A percentile compares a stretch with the other conserved stretches of the same genome.
phyloP scores from a whole-genome alignment of 2,888 invertebrate genomes.

The Dastarcus helophoroides region DNA sequence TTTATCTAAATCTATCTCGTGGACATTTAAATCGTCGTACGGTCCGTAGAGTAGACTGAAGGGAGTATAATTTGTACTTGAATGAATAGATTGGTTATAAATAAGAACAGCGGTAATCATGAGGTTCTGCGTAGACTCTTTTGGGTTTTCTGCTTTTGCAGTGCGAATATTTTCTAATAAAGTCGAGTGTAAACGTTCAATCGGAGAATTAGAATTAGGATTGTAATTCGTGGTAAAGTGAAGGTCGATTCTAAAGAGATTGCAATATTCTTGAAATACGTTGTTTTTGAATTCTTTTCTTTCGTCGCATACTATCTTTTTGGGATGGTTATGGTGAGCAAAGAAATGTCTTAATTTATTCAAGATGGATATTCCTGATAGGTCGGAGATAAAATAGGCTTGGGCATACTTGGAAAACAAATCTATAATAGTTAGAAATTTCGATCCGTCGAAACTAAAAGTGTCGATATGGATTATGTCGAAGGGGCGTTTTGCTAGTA shows the following conservation, averaged over 20 bases:
- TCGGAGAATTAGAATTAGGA: conserved; percentile 8
- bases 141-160: too few species aligned
- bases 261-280: too few species aligned
- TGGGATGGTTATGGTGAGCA: conserved; percentile 8
- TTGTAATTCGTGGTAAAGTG: conserved; percentile 10
- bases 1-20: conserved; percentile 15
- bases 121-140: too few species aligned
- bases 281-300: conserved; percentile 7
- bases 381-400: conserved; percentile 6
- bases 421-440: conserved; percentile 8
- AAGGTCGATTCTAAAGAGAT: conserved; percentile 8
- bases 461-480: conserved; percentile 8
- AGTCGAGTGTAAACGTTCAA: too few species aligned
- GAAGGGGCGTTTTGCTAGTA: conserved; percentile 6
- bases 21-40: conserved; percentile 15
- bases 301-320: conserved; percentile 3
- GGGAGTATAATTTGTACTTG: too few species aligned
- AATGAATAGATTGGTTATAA: too few species aligned
- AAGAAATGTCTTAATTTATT: conserved; percentile 7
- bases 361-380: conserved; percentile 4
- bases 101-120: too few species aligned
- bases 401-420: conserved; percentile 9
- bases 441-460: conserved; percentile 5
- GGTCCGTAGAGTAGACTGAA: too few species aligned
- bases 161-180: too few species aligned